Evolutionary conservation across 2,113 vertebrate genomes (phyloP).

Genomic region (Vulpes vulpes): DNA sequence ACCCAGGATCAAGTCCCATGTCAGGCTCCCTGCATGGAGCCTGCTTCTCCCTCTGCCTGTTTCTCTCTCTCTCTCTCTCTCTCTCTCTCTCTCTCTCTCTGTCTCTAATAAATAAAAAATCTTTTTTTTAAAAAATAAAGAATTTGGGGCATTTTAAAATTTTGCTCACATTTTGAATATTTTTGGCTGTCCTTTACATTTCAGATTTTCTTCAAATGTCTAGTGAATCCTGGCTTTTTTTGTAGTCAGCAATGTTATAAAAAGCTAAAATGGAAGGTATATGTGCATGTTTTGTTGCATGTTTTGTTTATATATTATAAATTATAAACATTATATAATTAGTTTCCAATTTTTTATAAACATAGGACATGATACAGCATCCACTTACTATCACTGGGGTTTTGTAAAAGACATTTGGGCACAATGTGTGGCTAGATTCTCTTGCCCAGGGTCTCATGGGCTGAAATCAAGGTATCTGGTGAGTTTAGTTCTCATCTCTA

Average conservation of each 20-base stretch:
- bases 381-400: constrained; percentile 25
- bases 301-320: not conserved
- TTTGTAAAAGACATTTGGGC: not conserved
- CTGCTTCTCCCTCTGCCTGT: no score
- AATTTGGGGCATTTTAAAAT: constrained; percentile 39
- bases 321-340: not conserved
- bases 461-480: not conserved
- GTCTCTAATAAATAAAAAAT: no score
- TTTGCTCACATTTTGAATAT: constrained; percentile 7
- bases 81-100: no score
- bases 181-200: not conserved
- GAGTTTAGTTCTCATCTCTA: not conserved
- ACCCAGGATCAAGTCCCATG: no score
- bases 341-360: not conserved
- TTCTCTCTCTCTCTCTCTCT: no score
- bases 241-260: not conserved
- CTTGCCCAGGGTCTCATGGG: not conserved
- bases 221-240: not conserved
- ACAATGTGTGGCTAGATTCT: not conserved
- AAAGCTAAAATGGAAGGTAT: not conserved
- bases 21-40: no score
- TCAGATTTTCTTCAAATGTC: not conserved
- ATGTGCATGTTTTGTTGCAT: not conserved
- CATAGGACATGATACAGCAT: not conserved
- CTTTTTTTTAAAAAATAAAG: not conserved